Evolutionary conservation across 2,113 vertebrate species (phyloP).

Genomic region (Paradisaea rubra): DNA sequence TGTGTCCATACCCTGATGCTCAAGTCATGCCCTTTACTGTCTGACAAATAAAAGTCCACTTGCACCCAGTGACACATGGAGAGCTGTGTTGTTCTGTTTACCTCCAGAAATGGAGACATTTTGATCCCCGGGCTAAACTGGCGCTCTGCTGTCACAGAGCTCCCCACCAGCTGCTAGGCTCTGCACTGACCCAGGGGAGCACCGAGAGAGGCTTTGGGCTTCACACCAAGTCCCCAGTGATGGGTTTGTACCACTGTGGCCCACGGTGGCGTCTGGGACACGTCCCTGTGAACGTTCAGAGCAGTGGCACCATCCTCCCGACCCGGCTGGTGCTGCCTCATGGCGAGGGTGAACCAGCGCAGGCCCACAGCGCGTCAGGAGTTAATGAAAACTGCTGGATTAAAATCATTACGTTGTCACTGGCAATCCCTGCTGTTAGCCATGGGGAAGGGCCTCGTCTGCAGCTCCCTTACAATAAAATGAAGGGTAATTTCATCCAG

Average conservation of each 20-base stretch:
- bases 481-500: slow-evolving; percentile 40
- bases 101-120: background rate
- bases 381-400: slow-evolving; percentile 37
- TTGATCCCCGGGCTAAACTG: background rate
- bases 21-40: background rate
- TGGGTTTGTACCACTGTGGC: background rate
- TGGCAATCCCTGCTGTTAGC: slow-evolving; percentile 35
- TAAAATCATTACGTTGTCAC: slow-evolving; percentile 11
- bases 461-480: slow-evolving; percentile 36
- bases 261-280: accelerated
- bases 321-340: background rate
- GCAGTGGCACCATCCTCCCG: background rate
- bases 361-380: accelerated
- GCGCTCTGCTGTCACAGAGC: background rate
- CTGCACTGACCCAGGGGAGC: background rate
- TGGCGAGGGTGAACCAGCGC: background rate
- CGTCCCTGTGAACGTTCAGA: accelerated
- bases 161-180: background rate
- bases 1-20: background rate
- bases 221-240: accelerated
- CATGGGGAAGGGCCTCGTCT: background rate
- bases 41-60: background rate
- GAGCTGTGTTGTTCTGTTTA: background rate
- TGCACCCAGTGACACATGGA: background rate
- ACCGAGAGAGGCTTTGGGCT: background rate